phyloP scores from a whole-genome alignment of 2,113 vertebrate genomes.

The Eretmochelys imbricata region DNA sequence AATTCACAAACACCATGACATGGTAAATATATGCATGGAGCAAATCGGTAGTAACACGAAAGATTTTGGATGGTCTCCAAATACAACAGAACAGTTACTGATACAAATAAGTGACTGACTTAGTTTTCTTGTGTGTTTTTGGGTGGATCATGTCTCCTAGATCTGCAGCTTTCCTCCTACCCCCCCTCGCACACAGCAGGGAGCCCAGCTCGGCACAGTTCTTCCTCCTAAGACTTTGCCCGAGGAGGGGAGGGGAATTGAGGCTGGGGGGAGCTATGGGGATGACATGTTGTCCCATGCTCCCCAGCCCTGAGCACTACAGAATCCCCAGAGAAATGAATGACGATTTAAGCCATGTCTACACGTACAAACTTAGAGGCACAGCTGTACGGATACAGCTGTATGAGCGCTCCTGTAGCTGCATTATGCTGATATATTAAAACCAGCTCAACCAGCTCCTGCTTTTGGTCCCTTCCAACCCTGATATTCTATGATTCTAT shows the following conservation, averaged over 20 bases:
- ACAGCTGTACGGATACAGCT: too few relatives aligned
- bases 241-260: accelerated
- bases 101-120: neutral
- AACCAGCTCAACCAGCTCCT: too few relatives aligned
- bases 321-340: too few relatives aligned
- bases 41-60: neutral
- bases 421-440: too few relatives aligned
- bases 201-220: neutral
- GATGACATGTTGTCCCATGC: neutral
- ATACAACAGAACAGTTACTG: neutral
- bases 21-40: neutral
- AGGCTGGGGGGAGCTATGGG: accelerated
- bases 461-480: too few relatives aligned
- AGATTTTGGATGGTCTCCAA: neutral
- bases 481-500: too few relatives aligned
- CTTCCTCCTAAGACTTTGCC: neutral
- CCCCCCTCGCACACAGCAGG: neutral
- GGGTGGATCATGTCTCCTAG: neutral
- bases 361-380: too few relatives aligned
- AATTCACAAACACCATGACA: neutral
- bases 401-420: too few relatives aligned
- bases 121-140: neutral
- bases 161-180: accelerated
- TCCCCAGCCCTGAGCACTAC: accelerated
- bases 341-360: neutral